Base-by-base conservation (phyloP, 2,888 invertebrate genomes). In the Nomada ruficornis region DNA sequence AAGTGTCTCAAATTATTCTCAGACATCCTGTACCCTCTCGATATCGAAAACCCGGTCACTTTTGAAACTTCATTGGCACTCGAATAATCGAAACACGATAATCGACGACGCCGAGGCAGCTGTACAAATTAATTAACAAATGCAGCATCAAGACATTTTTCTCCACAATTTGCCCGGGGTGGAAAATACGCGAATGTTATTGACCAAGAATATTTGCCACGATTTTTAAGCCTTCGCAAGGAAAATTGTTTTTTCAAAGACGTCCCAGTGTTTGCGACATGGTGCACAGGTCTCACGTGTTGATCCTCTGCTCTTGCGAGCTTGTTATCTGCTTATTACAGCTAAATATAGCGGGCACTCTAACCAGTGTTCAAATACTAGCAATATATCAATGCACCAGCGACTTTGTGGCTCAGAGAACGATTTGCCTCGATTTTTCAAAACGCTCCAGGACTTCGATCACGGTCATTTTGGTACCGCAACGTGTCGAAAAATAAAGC, bases 271-370 rank as follows among this genome's bases (percentile, higher is more conserved):
- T 69, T 68, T 67, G 60, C 65, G 44, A 15, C 64, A 18, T 29
- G 42, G 55, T n/a, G 26, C 11, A 55, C 71, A 64, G 20, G 62
- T 63, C 44, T 73, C 81, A 85, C 80, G 82, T 82, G 87, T 68
- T 50, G 65, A 62, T 72, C 54, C 72, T 76, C 62, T 80, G 65
- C 65, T 60, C 55, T 68, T 64, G 64, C 73, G 59, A 57, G 75
- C 20, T 77, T 84, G 79, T 86, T 89, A 89, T 89, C 87, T 83
- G 75, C 83, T 88, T 80, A 80, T 80, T 72, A 65, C 74, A 57
- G 80, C 89, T 89, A 89, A 89, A 89, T 88, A 89, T 89, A 89
- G 89, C 83, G 36, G 55, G 20, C 70, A 60, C 63, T 77, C 85
- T 89, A 88, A 88, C 86, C 77, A 59, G 67, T 63, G 77, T 82